These are phyloP conservation scores for Halesus radiatus DNA, from an alignment of 1,140 invertebrate genomes.

Conservation along the genomic window DNA sequence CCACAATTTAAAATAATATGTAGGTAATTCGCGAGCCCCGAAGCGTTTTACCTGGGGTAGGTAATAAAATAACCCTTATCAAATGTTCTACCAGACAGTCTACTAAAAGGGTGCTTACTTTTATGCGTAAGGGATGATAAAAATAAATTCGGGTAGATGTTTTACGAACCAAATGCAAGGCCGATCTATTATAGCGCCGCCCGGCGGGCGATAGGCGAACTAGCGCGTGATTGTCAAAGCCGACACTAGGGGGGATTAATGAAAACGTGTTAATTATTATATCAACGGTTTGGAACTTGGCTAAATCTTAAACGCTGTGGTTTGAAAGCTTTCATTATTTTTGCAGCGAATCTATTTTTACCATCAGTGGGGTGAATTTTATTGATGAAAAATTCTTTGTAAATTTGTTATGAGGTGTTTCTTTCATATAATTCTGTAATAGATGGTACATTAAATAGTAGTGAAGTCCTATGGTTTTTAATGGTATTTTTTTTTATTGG, in stretches of 20 bases:
- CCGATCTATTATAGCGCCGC: constrained; percentile 36
- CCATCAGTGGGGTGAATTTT: too few species aligned
- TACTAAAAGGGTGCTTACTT: constrained; percentile 46
- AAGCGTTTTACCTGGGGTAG: constrained; percentile 16
- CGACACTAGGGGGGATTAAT: constrained; percentile 44
- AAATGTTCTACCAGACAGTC: constrained; percentile 40
- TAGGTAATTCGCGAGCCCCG: constrained; percentile 10
- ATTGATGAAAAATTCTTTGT: too few species aligned
- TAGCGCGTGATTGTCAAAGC: constrained; percentile 23
- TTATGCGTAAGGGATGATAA: constrained; percentile 30
- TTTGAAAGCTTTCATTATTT: too few species aligned
- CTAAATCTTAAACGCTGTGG: background rate
- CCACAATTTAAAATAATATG: constrained; percentile 11
- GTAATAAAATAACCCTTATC: constrained; percentile 43
- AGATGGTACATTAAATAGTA: too few species aligned
- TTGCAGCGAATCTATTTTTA: too few species aligned
- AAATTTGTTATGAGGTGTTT: too few species aligned
- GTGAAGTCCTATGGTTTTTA: too few species aligned
- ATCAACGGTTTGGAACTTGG: background rate
- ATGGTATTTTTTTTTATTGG: too few species aligned
- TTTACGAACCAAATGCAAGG: constrained; percentile 20
- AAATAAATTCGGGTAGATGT: constrained; percentile 25
- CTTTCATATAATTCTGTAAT: too few species aligned
- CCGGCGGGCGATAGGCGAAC: constrained; percentile 50
- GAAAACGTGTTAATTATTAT: constrained; percentile 11